Percentiles rank a stretch among this genome's conserved stretches.
Conservation (phyloP, 2,888 invertebrate species). For the Lamellibrachia satsuma region DNA sequence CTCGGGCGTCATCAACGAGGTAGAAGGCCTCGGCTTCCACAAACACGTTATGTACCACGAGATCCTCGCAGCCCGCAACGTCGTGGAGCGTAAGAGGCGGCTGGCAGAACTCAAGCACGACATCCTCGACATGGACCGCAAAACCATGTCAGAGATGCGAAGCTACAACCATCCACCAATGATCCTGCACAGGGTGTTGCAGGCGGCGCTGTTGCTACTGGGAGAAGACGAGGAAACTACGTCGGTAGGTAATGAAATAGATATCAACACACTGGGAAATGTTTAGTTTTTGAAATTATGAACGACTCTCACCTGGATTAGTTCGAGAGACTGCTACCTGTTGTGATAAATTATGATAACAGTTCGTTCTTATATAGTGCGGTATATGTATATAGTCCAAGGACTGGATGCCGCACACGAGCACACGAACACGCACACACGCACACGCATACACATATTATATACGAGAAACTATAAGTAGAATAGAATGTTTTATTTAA, state of each 20-base stretch:
- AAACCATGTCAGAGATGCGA: slow-evolving; percentile 55
- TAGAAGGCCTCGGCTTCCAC: slow-evolving; percentile 17
- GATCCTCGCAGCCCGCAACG: slow-evolving; percentile 44
- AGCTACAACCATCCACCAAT: slow-evolving; percentile 54
- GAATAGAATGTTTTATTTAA: too few species aligned
- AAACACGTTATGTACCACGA: slow-evolving; percentile 38
- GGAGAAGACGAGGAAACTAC: slow-evolving; percentile 52
- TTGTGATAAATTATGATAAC: too few species aligned
- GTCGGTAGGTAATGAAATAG: slow-evolving; percentile 41
- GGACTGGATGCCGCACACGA: not conserved
- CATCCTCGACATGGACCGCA: slow-evolving; percentile 54
- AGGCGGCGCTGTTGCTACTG: slow-evolving; percentile 53
- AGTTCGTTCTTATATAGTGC: too few species aligned
- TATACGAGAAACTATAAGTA: not conserved
- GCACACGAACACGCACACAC: not conserved
- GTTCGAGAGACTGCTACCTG: too few species aligned
- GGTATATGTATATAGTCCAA: too few species aligned
- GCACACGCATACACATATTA: not conserved
- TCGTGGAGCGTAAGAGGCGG: slow-evolving; percentile 41
- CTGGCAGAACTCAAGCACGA: slow-evolving; percentile 35
- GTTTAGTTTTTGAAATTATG: too few species aligned
- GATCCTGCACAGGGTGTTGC: slow-evolving; percentile 55
- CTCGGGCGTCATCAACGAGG: slow-evolving; percentile 21
- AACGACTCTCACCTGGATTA: too few species aligned
- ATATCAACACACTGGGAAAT: not conserved